Evolutionary conservation across 2,113 vertebrate genomes (phyloP), one percentile per base, ranked within the genome.

Genomic region (Maccullochella peelii): DNA sequence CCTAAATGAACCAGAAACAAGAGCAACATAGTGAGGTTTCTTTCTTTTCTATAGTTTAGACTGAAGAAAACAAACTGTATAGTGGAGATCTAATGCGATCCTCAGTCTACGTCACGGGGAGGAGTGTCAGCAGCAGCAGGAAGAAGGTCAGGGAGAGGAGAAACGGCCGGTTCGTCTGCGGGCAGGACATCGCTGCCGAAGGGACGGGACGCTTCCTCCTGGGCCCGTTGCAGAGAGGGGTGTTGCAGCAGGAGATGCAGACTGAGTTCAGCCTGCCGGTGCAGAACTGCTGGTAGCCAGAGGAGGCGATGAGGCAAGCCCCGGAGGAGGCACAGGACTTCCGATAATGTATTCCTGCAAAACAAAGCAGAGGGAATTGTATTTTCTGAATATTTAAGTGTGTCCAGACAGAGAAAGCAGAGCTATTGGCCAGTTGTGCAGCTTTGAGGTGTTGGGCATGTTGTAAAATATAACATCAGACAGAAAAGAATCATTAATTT

Each of bases 211-310:
- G 94, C 93, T 95, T 97, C 95, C 95, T 97, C 33, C 96, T 94
- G 12, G 97, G 97, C 61, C 98, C 98, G 0, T 99, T 99, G 95
- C 98, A 99, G 82, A 99, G 97, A 0, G 98, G 97, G 0, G 97
- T 99, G 95, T 97, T 99, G 91, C 98, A 99, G 96, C 98, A 99
- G 93, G 97, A 97, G 95, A 99, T 99, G 85, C 98, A 99, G 33
- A 99, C 98, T 0, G 98, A 99, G 96, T 99, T 97, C 85, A 99
- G 94, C 93, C 96, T 96, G 82, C 98, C 98, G 0, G 98, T 98
- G 86, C 98, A 99, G 92, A 99, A 99, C 95, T 98, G 98, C 93
- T 99, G 98, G 95, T 99, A 99, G 23, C 98, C 98, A 0, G 98
- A 98, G 0, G 98, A 99, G 88, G 98, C 96, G 18, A 99, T 99